Base-by-base conservation (phyloP, 2,888 invertebrate genomes). In the Toxonevra muliebris region DNA sequence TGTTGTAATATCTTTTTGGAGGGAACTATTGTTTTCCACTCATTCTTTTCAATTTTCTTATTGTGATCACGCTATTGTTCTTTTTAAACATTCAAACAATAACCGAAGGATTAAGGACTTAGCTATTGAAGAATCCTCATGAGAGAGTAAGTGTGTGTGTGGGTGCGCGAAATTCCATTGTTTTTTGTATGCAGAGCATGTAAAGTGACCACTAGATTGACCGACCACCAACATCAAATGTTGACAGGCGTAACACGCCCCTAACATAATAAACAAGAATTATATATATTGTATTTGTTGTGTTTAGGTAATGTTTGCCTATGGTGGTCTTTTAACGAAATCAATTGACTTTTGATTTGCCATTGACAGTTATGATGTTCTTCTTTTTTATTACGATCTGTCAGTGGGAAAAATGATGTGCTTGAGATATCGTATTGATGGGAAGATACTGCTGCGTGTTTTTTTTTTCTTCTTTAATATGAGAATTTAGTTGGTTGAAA, bases 191-290 rank as follows among this genome's bases (percentile, higher is more conserved):
- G 48, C 30, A 30, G 30, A 30, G 30, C 30, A 30, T 30, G 15
- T 48, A n/a, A 19, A 53, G 17, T 11, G 9, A 53, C 11, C 53
- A 19, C 19, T 17, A 0, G 20, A 53, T 8, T 41, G 10, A n/a
- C 13, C 64, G 84, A 76, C 84, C 84, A 83, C 83, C 82, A 84
- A 83, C 84, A 81, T 81, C 78, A 80, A 84, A 84, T 84, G 85
- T 83, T 85, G 84, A 85, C 85, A 85, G 83, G 79, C 82, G 79
- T 80, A 80, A 79, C 81, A 85, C 84, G 84, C 84, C 84, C 79
- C 77, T 81, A 75, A 82, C 82, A 84, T 83, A 84, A 80, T 80
- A 81, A 80, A 80, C 79, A 78, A 79, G 76, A 72, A 76, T 74
- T 73, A 76, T 71, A 75, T 75, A 74, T 61, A 70, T 61, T 58